phyloP scores from a whole-genome alignment of 2,888 invertebrate genomes.

The Heliconius hortense region DNA sequence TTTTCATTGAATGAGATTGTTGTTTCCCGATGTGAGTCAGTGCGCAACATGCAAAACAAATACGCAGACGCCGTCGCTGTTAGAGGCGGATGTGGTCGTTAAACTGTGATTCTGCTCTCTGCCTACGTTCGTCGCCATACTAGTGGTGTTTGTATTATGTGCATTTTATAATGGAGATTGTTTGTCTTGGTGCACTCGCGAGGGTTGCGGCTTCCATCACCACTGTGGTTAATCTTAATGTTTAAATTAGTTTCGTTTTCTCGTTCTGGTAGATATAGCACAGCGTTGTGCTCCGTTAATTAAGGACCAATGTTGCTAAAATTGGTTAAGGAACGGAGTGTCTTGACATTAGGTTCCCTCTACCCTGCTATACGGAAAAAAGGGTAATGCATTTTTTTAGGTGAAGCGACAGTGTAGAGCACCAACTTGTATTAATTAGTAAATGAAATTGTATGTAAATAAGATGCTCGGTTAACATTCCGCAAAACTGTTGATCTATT shows the following conservation, averaged over 20 bases:
- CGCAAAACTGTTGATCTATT: constrained; percentile 52
- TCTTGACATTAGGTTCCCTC: no score
- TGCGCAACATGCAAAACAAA: constrained; percentile 70
- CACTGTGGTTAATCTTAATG: background rate
- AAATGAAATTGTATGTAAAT: constrained; percentile 24
- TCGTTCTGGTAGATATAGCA: background rate
- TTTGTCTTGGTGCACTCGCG: background rate
- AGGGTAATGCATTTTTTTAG: background rate
- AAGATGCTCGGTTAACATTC: constrained; percentile 44
- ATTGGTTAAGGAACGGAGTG: no score
- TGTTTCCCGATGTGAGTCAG: constrained; percentile 71
- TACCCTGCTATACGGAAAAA: no score
- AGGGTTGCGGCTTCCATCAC: background rate
- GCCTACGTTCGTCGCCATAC: constrained; percentile 48
- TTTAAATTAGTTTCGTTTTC: background rate
- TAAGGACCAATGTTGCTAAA: background rate
- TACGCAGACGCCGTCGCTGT: constrained; percentile 64
- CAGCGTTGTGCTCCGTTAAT: background rate
- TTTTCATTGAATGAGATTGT: constrained; percentile 67
- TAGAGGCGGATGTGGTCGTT: constrained; percentile 78
- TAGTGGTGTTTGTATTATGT: constrained; percentile 25
- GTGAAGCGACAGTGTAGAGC: constrained; percentile 6
- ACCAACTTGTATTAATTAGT: background rate
- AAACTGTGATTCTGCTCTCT: constrained; percentile 72
- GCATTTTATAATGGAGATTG: constrained; percentile 12